Base-by-base conservation (phyloP, 2,888 invertebrate species). In the Agrilus cyanescens region DNA sequence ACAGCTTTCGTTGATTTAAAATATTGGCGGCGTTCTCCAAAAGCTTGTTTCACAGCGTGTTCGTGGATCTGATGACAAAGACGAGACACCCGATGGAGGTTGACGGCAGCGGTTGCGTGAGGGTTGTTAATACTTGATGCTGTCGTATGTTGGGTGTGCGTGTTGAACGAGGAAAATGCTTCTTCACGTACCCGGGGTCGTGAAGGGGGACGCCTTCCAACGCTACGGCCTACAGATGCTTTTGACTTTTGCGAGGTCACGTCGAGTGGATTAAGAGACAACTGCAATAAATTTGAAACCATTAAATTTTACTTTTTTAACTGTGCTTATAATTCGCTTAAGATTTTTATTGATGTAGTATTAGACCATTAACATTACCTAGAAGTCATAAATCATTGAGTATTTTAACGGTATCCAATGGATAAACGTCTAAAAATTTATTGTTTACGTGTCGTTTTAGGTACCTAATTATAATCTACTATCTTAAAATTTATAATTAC, bases 171-270 rank as follows among this genome's bases (percentile, higher is more conserved):
- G 32, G 38, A 34, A 41, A 41, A 34, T 41, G 44, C 41, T 46
- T 60, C 58, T 42, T 58, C 54, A 46, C 54, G 57, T 38, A 46
- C 47, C 45, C 62, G 61, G 45, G 65, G 65, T 44, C 70, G 61
- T 13, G 72, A 66, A 30, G 73, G 73, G 31, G 74, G 73, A 46
- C 74, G 64, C 46, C 73, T 62, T 41, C 65, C 61, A 43, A 68
- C 68, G 55, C 70, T 70, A 46, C 73, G 60, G 38, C 70, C 72
- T 40, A 73, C 66, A 49, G 63, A 66, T 31, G 68, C 71, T 58
- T 69, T 70, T 46, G 68, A 67, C 56, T 70, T 71, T 58, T 72
- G 68, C 44, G 70, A 66, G 43, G 66, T 67, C 43, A 71, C 54
- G 56, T 73, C 71, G 52, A 73, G 59, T 47, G 69, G 69, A 55